These are phyloP conservation scores for Adrianichthys oophorus DNA, from an alignment of 2,797 vertebrate genomes.

Conservation along the genomic window DNA sequence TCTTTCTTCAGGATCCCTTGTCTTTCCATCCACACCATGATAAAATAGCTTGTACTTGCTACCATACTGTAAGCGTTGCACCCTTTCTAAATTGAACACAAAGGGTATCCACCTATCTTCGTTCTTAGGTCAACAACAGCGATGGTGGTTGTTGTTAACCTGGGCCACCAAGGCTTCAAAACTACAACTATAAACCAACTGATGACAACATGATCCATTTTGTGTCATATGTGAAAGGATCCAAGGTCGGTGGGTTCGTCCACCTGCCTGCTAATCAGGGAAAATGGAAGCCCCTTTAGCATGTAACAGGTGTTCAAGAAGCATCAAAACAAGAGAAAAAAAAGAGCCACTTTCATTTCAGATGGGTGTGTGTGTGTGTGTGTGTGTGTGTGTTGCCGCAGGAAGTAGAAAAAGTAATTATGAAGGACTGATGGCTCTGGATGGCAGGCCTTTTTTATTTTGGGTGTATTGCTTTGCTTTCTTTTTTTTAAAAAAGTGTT, in stretches of 20 bases:
- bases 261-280: constrained; percentile 66
- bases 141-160: no score
- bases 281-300: constrained; percentile 13
- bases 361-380: no score
- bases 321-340: constrained; percentile 54
- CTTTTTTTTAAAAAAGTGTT: no score
- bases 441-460: no score
- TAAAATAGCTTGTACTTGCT: no score
- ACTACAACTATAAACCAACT: not conserved
- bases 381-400: constrained; percentile 9
- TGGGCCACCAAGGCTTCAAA: not conserved
- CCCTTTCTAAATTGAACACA: no score
- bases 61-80: no score
- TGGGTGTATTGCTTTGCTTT: no score
- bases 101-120: no score
- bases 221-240: constrained; percentile 22
- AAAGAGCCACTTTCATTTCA: constrained; percentile 6
- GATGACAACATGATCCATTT: not conserved
- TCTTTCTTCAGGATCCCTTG: no score
- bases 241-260: constrained; percentile 60
- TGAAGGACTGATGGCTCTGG: constrained; percentile 9
- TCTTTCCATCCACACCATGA: no score
- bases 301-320: constrained; percentile 64
- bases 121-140: no score
- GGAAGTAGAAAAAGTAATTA: constrained; percentile 50